Conservation (phyloP, 2,888 invertebrate species). For the Calameuta filiformis region DNA sequence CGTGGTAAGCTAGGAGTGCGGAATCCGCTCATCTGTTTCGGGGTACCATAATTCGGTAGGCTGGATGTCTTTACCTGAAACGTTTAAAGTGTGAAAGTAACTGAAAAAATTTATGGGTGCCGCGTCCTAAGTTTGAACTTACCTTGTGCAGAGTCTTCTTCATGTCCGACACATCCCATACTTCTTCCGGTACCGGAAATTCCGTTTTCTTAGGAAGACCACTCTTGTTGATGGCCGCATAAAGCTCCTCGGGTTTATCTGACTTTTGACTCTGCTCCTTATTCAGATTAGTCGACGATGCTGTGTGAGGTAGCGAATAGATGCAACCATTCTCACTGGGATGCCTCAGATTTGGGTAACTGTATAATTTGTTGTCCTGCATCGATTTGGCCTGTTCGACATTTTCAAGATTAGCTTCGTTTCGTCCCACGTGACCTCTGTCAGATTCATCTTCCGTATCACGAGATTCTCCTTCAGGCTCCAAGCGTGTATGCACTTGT, state of each 20-base stretch:
- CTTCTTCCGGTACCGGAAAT: conserved; percentile 55
- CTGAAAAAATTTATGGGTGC: neutral
- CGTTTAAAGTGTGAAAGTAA: neutral
- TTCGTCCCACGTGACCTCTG: conserved; percentile 36
- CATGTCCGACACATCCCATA: conserved; percentile 54
- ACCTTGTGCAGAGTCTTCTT: conserved; percentile 50
- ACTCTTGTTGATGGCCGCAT: conserved; percentile 62
- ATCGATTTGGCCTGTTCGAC: conserved; percentile 21
- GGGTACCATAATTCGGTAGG: conserved; percentile 56
- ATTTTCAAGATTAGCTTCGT: conserved; percentile 32
- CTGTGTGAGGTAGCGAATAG: conserved; percentile 54
- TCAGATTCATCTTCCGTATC: conserved; percentile 62
- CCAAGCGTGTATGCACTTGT: conserved; percentile 54
- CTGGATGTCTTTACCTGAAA: conserved; percentile 57
- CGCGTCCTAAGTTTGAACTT: neutral
- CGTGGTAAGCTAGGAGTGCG: conserved; percentile 62
- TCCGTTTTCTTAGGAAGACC: conserved; percentile 46
- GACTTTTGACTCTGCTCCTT: conserved; percentile 58
- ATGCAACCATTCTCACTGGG: conserved; percentile 44
- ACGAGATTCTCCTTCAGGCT: conserved; percentile 60
- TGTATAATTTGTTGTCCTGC: conserved; percentile 33
- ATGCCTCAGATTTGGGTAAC: conserved; percentile 24
- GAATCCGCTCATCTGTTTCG: conserved; percentile 49
- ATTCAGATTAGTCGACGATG: conserved; percentile 38
- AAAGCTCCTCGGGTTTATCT: conserved; percentile 68